Base-by-base conservation (phyloP, 2,888 invertebrate genomes). In the Lymantria monacha region DNA sequence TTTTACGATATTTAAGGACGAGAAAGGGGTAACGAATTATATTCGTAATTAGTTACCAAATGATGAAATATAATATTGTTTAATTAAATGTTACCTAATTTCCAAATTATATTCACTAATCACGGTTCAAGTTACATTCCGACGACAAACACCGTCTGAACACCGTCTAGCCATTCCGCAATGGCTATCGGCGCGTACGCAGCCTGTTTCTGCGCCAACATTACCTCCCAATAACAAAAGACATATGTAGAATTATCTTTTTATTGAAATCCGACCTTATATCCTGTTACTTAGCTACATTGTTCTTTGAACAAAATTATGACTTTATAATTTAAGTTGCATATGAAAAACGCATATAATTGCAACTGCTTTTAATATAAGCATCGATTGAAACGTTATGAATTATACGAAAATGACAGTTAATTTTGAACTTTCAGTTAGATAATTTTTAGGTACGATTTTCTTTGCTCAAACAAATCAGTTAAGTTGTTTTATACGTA, bases 161-260 rank as follows among this genome's bases (percentile, higher is more conserved):
- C 70, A 68, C 66, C 72, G 85, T 87, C 87, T 87, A 85, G 83
- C 72, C 81, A 63, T 66, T 70, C 75, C 67, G 70, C 61, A 62
- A 70, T 55, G 70, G 77, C 78, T 81, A 79, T 79, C 65, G 72
- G 71, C 72, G 75, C 73, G 64, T 70, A 79, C 82, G 79, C 79
- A 75, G 66, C 61, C 72, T 68, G 72, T 69, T 74, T 83, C 76
- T 76, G 61, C 66, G 67, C 70, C 64, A 64, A 69, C 56, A 50
- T 31, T 14, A 49, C 36, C 37, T 50, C 33, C 44, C 49, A 40
- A 48, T 31, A 45, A 37, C 59, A 65, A 53, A 50, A 55, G 52
- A 38, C 38, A 3, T 37, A n/a, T 5, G 7, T 33, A 10, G 1
- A 3, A 10, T 11, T 33, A 44, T 10, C 33, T 44, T 44, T 30